Conservation (phyloP, 53 echinoderm and acorn worm species). For the Antedon mediterranea region DNA sequence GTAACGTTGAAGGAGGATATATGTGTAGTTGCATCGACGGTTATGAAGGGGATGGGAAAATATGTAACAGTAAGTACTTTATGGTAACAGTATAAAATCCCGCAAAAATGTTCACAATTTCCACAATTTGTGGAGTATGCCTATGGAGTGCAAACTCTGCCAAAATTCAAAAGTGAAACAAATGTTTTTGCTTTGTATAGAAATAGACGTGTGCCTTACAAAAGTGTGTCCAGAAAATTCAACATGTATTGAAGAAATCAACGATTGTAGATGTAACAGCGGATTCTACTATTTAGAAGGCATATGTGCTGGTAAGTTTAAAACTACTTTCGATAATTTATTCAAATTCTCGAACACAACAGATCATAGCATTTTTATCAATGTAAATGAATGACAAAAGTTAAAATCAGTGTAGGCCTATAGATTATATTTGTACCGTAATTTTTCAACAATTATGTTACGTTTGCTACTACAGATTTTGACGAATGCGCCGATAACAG, state of each 20-base stretch:
- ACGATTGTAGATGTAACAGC: conserved; percentile 47
- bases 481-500: neutral
- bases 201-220: conserved; percentile 51
- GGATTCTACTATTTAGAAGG: conserved; percentile 31
- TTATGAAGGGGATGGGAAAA: conserved; percentile 30
- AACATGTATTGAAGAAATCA: conserved; percentile 33
- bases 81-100: too few relatives aligned
- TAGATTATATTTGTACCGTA: neutral
- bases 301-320: conserved; percentile 33
- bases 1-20: conserved; percentile 52
- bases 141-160: too few relatives aligned
- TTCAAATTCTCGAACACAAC: too few relatives aligned
- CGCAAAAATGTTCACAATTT: too few relatives aligned
- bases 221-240: conserved; percentile 19
- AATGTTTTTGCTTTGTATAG: too few relatives aligned
- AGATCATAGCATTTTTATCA: too few relatives aligned
- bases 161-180: too few relatives aligned
- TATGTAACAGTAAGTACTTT: conserved; percentile 44
- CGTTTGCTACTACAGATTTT: neutral
- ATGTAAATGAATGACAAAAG: too few relatives aligned
- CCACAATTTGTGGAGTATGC: too few relatives aligned
- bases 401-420: too few relatives aligned
- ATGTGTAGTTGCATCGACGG: conserved; percentile 56
- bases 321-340: too few relatives aligned
- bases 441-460: too few relatives aligned